Evolutionary conservation across 2,113 vertebrate genomes (phyloP).

Genomic region (Eonycteris spelaea): DNA sequence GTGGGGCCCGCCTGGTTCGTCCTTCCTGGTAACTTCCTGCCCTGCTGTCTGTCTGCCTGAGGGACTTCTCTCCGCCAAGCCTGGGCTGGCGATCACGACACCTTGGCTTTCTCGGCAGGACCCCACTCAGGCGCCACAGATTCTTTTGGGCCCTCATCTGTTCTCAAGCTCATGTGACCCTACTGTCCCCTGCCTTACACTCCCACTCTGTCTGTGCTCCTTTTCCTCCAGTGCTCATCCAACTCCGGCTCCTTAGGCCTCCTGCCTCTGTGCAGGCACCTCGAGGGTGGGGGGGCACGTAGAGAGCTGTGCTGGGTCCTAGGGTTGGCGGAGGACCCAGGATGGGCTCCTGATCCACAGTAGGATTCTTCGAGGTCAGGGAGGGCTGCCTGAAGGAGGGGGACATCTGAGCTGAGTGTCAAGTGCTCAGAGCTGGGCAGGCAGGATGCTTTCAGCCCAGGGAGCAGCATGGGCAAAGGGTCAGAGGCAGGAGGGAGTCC

Average conservation of each 20-base stretch:
- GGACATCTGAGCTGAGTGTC: neutral
- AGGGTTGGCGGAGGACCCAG: neutral
- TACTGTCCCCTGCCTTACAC: no score
- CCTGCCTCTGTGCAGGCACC: rapidly evolving
- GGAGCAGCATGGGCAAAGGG: neutral
- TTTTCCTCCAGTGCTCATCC: neutral
- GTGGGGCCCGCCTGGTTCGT: neutral
- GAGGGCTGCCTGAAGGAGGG: neutral
- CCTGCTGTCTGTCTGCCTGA: neutral
- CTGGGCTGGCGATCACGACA: neutral
- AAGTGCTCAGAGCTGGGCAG: neutral
- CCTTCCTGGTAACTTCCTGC: neutral
- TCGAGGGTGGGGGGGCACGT: rapidly evolving
- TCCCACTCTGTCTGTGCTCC: no score
- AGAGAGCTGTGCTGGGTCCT: no score
- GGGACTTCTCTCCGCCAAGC: neutral
- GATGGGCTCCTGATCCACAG: neutral
- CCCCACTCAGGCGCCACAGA: rapidly evolving
- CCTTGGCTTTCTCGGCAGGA: neutral
- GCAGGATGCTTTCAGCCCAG: rapidly evolving
- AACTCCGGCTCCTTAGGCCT: rapidly evolving
- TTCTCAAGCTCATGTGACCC: no score
- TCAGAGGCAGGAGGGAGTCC: neutral
- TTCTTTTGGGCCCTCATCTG: neutral
- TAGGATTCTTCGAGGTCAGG: neutral